phyloP scores from a whole-genome alignment of 64 coral and sea anemone species.

The Actinia equina region DNA sequence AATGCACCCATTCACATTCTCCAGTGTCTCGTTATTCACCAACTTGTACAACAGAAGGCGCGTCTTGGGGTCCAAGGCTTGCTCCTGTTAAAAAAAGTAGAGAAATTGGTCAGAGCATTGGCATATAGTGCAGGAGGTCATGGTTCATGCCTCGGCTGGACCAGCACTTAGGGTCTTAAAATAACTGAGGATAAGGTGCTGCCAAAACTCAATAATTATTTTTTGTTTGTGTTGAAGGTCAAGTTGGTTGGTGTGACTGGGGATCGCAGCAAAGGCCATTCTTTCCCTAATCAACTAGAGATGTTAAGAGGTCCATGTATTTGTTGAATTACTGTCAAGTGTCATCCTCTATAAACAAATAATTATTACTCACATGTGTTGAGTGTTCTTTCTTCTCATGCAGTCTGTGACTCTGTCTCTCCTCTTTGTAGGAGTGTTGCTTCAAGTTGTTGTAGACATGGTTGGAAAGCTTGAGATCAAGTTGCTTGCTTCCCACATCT shows the following conservation, averaged over 20 bases:
- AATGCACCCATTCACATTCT: conserved; percentile 84
- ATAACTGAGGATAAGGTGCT: no score
- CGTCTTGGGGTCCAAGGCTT: conserved; percentile 95
- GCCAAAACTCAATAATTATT: no score
- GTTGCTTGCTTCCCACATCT: conserved; percentile 67
- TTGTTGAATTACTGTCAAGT: no score
- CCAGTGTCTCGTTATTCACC: conserved; percentile 76
- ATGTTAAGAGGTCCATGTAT: no score
- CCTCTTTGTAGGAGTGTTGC: conserved; percentile 84
- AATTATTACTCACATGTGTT: conserved; percentile 70
- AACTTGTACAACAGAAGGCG: conserved; percentile 86
- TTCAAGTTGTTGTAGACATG: conserved; percentile 93
- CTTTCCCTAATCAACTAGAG: no score
- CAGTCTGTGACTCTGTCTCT: conserved; percentile 76
- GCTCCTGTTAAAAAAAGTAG: conserved; percentile 46
- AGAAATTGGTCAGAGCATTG: neutral
- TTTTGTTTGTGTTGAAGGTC: no score
- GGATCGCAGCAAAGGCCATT: no score
- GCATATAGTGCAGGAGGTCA: no score
- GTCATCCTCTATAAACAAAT: no score
- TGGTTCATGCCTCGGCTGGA: no score
- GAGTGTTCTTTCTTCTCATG: conserved; percentile 99
- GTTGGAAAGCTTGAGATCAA: conserved; percentile 90
- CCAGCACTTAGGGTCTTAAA: no score
- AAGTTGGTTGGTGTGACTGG: no score